phyloP scores from a whole-genome alignment of 1,140 invertebrate species.

The Agraylea sexmaculata region DNA sequence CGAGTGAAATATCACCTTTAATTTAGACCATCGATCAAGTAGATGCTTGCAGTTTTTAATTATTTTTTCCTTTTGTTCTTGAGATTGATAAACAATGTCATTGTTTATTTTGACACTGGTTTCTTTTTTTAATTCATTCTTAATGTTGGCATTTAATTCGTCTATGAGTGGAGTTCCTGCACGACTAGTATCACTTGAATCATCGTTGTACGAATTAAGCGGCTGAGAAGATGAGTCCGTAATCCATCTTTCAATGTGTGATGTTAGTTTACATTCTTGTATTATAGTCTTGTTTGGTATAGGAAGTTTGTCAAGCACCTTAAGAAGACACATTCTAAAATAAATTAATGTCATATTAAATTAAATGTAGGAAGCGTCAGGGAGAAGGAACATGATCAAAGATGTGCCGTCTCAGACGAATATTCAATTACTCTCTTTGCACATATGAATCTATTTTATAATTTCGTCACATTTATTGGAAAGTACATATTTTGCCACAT shows the following conservation, averaged over 20 bases:
- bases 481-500: too few species aligned
- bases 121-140: neutral
- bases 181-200: constrained; percentile 17
- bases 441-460: too few species aligned
- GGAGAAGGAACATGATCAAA: too few species aligned
- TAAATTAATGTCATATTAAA: too few species aligned
- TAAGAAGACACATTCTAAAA: constrained; percentile 62
- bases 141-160: constrained; percentile 21
- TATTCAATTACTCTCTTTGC: too few species aligned
- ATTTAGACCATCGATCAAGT: constrained; percentile 60
- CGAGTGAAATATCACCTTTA: constrained; percentile 51
- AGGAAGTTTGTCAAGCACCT: constrained; percentile 68
- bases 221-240: constrained; percentile 21
- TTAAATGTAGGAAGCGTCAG: too few species aligned
- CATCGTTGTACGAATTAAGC: constrained; percentile 14
- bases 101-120: neutral
- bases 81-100: neutral
- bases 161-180: constrained; percentile 27
- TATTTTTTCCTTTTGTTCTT: constrained; percentile 28
- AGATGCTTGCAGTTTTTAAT: constrained; percentile 52
- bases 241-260: constrained; percentile 70
- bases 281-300: constrained; percentile 89
- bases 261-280: constrained; percentile 80
- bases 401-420: too few species aligned
- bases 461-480: too few species aligned